A percentile compares a stretch with the other conserved stretches of the same genome.
These are phyloP conservation scores for Drosophila mauritiana DNA, from an alignment of 1,140 invertebrate genomes.

Conservation along the genomic window DNA sequence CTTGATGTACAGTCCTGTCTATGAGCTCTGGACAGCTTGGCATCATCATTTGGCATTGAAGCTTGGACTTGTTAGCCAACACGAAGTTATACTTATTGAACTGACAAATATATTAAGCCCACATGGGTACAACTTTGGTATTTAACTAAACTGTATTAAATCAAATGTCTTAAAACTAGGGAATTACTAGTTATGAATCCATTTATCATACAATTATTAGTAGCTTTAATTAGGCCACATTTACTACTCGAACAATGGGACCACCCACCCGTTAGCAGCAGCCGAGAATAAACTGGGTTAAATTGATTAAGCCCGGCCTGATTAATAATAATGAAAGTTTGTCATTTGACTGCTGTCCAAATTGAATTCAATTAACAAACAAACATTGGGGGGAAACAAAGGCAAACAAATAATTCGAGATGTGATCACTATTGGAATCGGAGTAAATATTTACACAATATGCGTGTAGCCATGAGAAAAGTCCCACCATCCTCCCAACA, in stretches of 20 bases:
- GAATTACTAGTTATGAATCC: too few species aligned
- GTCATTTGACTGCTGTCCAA: conserved; percentile 34
- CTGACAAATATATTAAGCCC: not conserved
- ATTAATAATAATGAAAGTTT: conserved; percentile 52
- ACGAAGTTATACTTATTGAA: not conserved
- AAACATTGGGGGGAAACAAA: conserved; percentile 28
- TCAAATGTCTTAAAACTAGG: not conserved
- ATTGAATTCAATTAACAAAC: conserved; percentile 71
- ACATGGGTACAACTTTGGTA: too few species aligned
- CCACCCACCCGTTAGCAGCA: conserved; percentile 14
- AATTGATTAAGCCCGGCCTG: conserved; percentile 64
- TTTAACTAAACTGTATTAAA: too few species aligned
- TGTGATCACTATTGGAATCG: conserved; percentile 28
- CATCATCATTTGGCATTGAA: not conserved
- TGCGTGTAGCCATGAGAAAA: conserved; percentile 27
- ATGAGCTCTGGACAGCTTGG: not conserved
- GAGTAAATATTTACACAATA: conserved; percentile 71
- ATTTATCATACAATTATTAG: not conserved
- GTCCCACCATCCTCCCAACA: conserved; percentile 3
- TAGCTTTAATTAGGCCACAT: conserved; percentile 10
- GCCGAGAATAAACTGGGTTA: conserved; percentile 61
- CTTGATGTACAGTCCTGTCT: conserved; percentile 27
- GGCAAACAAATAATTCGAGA: conserved; percentile 16
- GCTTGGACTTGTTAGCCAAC: not conserved
- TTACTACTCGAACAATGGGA: conserved; percentile 6